Evolutionary conservation across 2,888 invertebrate species (phyloP).

Genomic region (Lepidochitona cinerea): DNA sequence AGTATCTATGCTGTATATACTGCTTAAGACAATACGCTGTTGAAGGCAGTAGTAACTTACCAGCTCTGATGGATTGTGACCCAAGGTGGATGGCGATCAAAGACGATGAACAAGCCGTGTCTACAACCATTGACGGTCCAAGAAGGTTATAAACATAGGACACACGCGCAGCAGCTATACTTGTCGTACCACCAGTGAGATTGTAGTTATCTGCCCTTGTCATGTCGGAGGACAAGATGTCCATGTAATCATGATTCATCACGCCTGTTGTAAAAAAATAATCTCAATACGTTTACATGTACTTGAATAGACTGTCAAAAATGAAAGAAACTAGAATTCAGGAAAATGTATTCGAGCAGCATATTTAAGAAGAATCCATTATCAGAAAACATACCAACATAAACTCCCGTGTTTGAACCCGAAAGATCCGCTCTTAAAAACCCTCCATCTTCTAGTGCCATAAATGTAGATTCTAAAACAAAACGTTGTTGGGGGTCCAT

Average conservation of each 20-base stretch:
- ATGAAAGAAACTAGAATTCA: no score
- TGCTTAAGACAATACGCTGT: no score
- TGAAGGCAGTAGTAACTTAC: no score
- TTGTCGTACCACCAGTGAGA: conserved; percentile 20
- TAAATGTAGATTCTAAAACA: conserved; percentile 10
- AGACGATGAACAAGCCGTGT: conserved; percentile 41
- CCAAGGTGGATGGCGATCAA: conserved; percentile 49
- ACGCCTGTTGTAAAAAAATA: no score
- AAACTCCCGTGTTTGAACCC: conserved; percentile 27
- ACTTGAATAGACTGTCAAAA: no score
- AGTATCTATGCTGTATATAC: no score
- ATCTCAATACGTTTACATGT: no score
- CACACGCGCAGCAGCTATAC: conserved; percentile 29
- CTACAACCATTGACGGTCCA: conserved; percentile 36
- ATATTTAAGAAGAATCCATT: no score
- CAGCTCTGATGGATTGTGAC: conserved; percentile 38
- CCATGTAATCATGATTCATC: conserved; percentile 13
- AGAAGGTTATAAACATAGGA: conserved; percentile 34
- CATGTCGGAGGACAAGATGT: background rate
- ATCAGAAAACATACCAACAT: conserved; percentile 16
- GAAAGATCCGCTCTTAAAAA: conserved; percentile 14
- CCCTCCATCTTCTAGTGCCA: conserved; percentile 32
- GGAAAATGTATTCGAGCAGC: no score
- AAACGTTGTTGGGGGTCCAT: conserved; percentile 15
- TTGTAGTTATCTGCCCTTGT: conserved; percentile 13